Percentiles rank a stretch among this genome's conserved stretches.
These are phyloP conservation scores for Drosophila hydei DNA, from an alignment of 1,140 invertebrate genomes.

Conservation along the genomic window DNA sequence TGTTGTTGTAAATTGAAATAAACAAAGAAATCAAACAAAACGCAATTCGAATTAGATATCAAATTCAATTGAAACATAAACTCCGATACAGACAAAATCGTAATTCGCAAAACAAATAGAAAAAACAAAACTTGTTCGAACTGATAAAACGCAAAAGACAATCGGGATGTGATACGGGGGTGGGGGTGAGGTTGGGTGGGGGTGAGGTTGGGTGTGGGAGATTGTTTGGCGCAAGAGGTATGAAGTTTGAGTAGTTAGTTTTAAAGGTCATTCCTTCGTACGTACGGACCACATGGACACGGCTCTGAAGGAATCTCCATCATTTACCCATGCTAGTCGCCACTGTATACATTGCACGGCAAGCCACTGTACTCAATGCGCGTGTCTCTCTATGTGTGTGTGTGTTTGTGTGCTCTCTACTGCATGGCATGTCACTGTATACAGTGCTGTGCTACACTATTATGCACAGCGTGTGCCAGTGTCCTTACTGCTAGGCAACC, in stretches of 20 bases:
- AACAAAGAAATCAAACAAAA: constrained; percentile 76
- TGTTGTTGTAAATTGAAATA: constrained; percentile 13
- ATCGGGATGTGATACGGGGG: background rate
- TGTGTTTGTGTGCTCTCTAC: background rate
- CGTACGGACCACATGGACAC: no score
- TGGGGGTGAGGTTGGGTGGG: background rate
- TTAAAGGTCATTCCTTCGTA: background rate
- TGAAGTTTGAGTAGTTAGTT: no score
- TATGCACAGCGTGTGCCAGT: constrained; percentile 2
- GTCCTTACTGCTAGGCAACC: no score
- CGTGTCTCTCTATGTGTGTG: background rate
- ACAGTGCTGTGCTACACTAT: background rate
- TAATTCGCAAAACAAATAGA: constrained; percentile 23
- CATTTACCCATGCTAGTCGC: background rate
- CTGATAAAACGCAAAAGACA: constrained; percentile 29
- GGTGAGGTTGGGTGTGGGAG: no score
- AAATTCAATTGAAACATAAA: constrained; percentile 35
- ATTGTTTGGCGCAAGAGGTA: no score
- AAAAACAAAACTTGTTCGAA: constrained; percentile 16
- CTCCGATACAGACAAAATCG: constrained; percentile 9
- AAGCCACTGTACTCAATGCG: background rate
- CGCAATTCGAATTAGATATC: constrained; percentile 26
- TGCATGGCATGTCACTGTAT: constrained; percentile 1
- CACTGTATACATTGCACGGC: background rate
- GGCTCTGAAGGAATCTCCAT: no score